phyloP scores from a whole-genome alignment of 1,140 invertebrate genomes.

The Orussus abietinus region DNA sequence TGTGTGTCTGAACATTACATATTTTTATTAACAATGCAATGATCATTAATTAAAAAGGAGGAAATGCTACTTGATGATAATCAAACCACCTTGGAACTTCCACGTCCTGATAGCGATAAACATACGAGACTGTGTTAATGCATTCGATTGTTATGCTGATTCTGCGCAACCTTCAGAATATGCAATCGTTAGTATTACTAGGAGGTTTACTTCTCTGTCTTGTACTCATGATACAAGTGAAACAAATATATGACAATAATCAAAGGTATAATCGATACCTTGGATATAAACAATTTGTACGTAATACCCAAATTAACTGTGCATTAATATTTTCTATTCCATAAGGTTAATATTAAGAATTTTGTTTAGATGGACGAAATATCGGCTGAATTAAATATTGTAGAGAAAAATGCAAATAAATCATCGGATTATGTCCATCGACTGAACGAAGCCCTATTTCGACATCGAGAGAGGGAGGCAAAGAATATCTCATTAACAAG shows the following conservation, averaged over 20 bases:
- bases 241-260: conserved; percentile 51
- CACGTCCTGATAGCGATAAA: too few relatives aligned
- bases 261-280: conserved; percentile 47
- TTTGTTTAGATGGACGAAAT: conserved; percentile 53
- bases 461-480: conserved; percentile 36
- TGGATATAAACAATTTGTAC: conserved; percentile 52
- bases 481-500: conserved; percentile 33
- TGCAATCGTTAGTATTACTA: conserved; percentile 40
- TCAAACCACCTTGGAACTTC: too few relatives aligned
- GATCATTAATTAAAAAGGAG: too few relatives aligned
- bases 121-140: too few relatives aligned
- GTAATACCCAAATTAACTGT: conserved; percentile 20
- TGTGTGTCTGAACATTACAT: too few relatives aligned
- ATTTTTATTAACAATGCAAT: too few relatives aligned
- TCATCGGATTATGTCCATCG: conserved; percentile 43
- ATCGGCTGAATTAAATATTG: conserved; percentile 46
- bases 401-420: conserved; percentile 52
- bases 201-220: conserved; percentile 41
- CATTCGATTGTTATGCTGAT: conserved; percentile 36
- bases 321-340: conserved; percentile 8
- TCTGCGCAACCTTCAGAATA: conserved; percentile 42
- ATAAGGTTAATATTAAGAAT: conserved; percentile 1
- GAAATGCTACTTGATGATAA: too few relatives aligned
- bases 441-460: conserved; percentile 40
- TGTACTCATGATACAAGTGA: conserved; percentile 49